phyloP scores from a whole-genome alignment of 2,797 vertebrate species.

The Neosilurus hyrtlii region DNA sequence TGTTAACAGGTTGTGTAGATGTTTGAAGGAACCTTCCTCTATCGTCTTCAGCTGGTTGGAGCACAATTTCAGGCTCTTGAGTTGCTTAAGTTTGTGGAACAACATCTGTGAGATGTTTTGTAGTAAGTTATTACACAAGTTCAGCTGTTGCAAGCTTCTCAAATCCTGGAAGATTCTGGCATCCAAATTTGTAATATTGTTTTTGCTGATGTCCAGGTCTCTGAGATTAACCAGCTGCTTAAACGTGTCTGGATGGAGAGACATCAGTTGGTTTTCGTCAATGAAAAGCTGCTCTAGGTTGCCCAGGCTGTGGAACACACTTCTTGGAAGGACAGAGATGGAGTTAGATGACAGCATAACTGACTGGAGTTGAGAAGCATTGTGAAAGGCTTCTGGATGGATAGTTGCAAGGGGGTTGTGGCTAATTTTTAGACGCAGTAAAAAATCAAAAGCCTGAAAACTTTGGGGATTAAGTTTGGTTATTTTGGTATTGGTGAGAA shows the following conservation, averaged over 20 bases:
- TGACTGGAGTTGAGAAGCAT: slow-evolving; percentile 71
- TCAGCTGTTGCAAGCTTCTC: slow-evolving; percentile 69
- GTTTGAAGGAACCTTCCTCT: slow-evolving; percentile 70
- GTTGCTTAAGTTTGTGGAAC: slow-evolving; percentile 71
- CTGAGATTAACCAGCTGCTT: slow-evolving; percentile 65
- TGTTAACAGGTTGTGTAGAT: slow-evolving; percentile 69
- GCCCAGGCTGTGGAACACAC: slow-evolving; percentile 70
- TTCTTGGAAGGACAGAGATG: slow-evolving; percentile 70
- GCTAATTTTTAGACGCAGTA: slow-evolving; percentile 74
- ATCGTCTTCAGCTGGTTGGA: slow-evolving; percentile 74
- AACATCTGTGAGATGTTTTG: slow-evolving; percentile 69
- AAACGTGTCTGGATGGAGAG: slow-evolving; percentile 69
- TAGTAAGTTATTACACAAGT: slow-evolving; percentile 79
- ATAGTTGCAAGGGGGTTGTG: slow-evolving; percentile 72
- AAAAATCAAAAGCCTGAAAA: slow-evolving; percentile 65
- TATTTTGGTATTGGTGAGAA: slow-evolving; percentile 62
- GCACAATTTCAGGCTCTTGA: slow-evolving; percentile 71
- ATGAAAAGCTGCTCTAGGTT: slow-evolving; percentile 76
- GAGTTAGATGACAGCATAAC: slow-evolving; percentile 75
- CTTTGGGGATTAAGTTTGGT: slow-evolving; percentile 65
- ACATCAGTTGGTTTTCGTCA: slow-evolving; percentile 71
- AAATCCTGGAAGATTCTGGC: slow-evolving; percentile 70
- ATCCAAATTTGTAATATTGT: slow-evolving; percentile 69
- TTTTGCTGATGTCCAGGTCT: slow-evolving; percentile 75
- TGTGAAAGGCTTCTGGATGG: slow-evolving; percentile 75